Conservation (phyloP, 1,140 invertebrate genomes). For the Drosophila ercepeae region DNA sequence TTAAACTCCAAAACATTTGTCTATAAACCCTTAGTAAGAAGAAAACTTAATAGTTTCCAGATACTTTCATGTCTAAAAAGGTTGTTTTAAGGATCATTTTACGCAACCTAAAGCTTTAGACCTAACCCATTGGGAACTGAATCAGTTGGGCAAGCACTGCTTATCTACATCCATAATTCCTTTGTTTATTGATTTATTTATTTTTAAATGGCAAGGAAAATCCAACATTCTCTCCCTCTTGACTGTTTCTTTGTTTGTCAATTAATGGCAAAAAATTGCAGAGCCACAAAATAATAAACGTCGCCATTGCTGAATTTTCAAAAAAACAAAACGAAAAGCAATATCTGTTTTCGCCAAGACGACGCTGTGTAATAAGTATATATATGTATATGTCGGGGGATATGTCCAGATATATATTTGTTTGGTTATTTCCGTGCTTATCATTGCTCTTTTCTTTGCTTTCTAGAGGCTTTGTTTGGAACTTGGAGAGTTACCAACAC, state of each 20-base stretch:
- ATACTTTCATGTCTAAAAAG: not conserved
- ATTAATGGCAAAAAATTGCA: conserved; percentile 27
- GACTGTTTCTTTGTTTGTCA: conserved; percentile 61
- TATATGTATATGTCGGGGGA: conserved; percentile 11
- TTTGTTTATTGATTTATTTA: conserved; percentile 64
- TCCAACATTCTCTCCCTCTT: conserved; percentile 10
- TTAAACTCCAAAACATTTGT: too few relatives aligned
- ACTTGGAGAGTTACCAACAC: conserved; percentile 5
- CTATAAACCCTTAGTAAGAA: too few relatives aligned
- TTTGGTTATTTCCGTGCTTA: conserved; percentile 46
- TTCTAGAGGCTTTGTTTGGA: conserved; percentile 32
- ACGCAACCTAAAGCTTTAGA: conserved; percentile 1
- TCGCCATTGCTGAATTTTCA: conserved; percentile 53
- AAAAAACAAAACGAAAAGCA: conserved; percentile 52
- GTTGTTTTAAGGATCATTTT: not conserved
- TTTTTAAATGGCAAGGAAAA: conserved; percentile 47
- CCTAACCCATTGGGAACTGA: conserved; percentile 1
- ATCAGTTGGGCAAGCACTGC: conserved; percentile 11
- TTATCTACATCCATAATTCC: conserved; percentile 42
- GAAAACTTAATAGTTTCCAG: not conserved
- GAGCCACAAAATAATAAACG: conserved; percentile 36
- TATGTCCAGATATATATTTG: conserved; percentile 6
- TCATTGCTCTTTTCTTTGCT: conserved; percentile 34
- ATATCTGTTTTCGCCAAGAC: conserved; percentile 11
- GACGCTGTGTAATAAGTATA: conserved; percentile 1